These are phyloP conservation scores for Scaptomyza montana DNA, from an alignment of 1,140 invertebrate genomes.

Conservation along the genomic window DNA sequence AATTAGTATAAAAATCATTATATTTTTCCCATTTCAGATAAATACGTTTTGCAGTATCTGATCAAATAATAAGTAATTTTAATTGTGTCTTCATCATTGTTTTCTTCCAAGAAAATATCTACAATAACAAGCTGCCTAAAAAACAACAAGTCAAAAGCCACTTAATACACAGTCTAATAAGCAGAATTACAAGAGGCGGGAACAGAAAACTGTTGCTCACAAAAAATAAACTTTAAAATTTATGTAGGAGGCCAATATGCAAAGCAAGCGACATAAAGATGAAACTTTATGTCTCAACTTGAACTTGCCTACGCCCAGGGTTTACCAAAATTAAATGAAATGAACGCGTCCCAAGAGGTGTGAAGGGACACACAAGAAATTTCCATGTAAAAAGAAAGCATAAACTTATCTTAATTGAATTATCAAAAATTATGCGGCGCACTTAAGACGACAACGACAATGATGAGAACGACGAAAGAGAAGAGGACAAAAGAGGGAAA, in stretches of 20 bases:
- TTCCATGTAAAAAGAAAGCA: slow-evolving; percentile 39
- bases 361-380: slow-evolving; percentile 15
- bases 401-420: slow-evolving; percentile 71
- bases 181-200: not conserved
- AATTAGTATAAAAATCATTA: too few species aligned
- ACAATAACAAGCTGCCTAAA: not conserved
- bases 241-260: slow-evolving; percentile 44
- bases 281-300: slow-evolving; percentile 63
- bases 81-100: not conserved
- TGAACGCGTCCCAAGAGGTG: slow-evolving; percentile 13
- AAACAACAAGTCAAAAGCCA: not conserved
- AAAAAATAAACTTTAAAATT: slow-evolving; percentile 33
- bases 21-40: too few species aligned
- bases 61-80: not conserved
- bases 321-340: slow-evolving; percentile 52
- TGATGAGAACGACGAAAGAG: slow-evolving; percentile 1
- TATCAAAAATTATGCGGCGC: slow-evolving; percentile 69
- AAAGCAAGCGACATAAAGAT: slow-evolving; percentile 53
- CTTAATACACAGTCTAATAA: slow-evolving; percentile 8
- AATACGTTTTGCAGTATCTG: too few species aligned
- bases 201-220: not conserved
- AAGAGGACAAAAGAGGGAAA: not conserved
- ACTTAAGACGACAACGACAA: slow-evolving; percentile 42
- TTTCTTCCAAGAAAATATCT: not conserved
- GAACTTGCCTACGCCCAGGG: slow-evolving; percentile 1